Conservation (phyloP, 2,797 vertebrate species). For the Rhodeus uyekii region DNA sequence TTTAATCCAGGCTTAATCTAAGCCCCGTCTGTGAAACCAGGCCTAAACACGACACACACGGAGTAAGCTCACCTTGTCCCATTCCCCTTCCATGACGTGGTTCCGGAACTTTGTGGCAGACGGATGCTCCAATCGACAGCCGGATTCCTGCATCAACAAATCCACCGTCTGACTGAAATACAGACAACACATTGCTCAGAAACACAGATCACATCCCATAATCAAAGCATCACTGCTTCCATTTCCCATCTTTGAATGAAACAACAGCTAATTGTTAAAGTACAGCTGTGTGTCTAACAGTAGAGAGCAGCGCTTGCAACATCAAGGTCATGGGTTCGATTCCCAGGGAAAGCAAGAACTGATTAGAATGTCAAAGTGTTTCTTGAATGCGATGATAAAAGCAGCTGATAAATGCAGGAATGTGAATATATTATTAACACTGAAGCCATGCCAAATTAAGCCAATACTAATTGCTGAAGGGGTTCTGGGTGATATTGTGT, state of each 20-base stretch:
- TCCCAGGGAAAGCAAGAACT: too few species aligned
- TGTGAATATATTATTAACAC: too few species aligned
- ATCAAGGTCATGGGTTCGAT: too few species aligned
- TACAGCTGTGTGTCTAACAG: too few species aligned
- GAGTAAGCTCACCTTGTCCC: conserved; percentile 92
- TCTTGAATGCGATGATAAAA: too few species aligned
- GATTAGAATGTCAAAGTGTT: too few species aligned
- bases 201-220: background rate
- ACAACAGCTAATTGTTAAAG: background rate
- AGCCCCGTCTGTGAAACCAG: background rate
- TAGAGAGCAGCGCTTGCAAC: too few species aligned
- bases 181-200: background rate
- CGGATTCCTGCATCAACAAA: conserved; percentile 99
- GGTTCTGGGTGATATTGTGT: background rate
- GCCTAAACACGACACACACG: background rate
- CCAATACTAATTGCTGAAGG: background rate
- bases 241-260: background rate
- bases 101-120: conserved; percentile 99
- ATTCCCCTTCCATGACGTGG: conserved; percentile 99
- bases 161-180: conserved; percentile 95
- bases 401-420: too few species aligned
- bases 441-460: background rate
- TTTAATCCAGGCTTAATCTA: background rate
- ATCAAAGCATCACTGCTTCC: background rate
- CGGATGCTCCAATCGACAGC: conserved; percentile 98